These are phyloP conservation scores for Pantherophis vulpinus DNA, from an alignment of 2,797 vertebrate genomes.

Conservation along the genomic window DNA sequence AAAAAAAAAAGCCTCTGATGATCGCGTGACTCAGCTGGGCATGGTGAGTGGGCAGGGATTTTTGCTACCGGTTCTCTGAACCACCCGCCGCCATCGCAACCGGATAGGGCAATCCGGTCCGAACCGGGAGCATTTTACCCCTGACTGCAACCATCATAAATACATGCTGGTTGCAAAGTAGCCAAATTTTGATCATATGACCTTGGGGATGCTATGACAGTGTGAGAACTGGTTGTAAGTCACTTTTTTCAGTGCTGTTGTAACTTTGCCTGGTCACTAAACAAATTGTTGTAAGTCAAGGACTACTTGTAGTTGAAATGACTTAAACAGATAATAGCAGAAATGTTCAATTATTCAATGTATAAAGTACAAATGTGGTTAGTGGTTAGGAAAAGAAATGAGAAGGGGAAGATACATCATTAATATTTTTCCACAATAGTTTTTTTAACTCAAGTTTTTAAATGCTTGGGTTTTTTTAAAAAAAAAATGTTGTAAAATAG, in stretches of 20 bases:
- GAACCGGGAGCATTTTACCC: too few relatives aligned
- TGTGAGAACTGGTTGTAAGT: not conserved
- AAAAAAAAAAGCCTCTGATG: too few relatives aligned
- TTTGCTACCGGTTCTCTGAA: too few relatives aligned
- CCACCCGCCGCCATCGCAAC: too few relatives aligned
- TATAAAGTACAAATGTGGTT: not conserved
- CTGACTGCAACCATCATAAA: not conserved
- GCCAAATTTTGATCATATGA: not conserved
- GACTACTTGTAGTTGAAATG: not conserved
- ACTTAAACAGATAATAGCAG: not conserved
- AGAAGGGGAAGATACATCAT: not conserved
- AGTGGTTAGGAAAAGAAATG: not conserved
- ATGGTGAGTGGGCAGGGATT: too few relatives aligned
- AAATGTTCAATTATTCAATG: not conserved
- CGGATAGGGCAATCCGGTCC: too few relatives aligned
- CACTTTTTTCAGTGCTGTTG: not conserved
- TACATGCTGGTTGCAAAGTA: not conserved
- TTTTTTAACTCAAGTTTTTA: not conserved
- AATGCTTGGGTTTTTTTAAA: not conserved
- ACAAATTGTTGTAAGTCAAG: not conserved
- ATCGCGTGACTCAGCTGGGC: too few relatives aligned
- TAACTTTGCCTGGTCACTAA: not conserved
- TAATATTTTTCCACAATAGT: not conserved
- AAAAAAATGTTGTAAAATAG: not conserved
- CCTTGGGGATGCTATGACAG: not conserved